phyloP scores from a whole-genome alignment of 2,113 vertebrate species.

The Brienomyrus brachyistius region DNA sequence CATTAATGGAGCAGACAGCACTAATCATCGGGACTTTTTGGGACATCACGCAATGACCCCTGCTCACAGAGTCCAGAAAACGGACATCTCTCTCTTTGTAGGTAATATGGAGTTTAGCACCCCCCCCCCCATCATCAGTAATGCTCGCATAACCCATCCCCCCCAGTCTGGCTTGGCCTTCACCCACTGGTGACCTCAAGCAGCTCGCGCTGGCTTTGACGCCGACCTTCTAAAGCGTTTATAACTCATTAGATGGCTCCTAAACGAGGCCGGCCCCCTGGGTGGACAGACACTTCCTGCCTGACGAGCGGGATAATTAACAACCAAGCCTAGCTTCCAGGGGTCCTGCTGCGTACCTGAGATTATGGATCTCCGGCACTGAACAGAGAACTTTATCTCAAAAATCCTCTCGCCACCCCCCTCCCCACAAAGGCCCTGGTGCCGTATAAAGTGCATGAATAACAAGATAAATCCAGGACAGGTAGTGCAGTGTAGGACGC shows the following conservation, averaged over 20 bases:
- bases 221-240: constrained; percentile 21
- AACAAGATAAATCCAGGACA: not conserved
- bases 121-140: not conserved
- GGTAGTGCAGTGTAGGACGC: not conserved
- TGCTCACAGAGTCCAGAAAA: not conserved
- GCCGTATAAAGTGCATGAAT: not conserved
- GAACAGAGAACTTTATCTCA: not conserved
- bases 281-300: constrained; percentile 9
- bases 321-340: not conserved
- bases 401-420: not conserved
- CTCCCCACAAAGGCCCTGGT: not conserved
- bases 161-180: not conserved
- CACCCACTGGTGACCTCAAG: not conserved
- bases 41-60: not conserved
- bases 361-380: not conserved
- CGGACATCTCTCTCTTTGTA: not conserved
- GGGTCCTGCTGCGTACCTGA: not conserved
- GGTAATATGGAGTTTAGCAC: not conserved
- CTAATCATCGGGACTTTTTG: not conserved
- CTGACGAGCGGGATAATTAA: constrained; percentile 16
- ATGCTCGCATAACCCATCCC: not conserved
- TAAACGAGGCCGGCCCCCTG: constrained; percentile 11
- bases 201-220: not conserved
- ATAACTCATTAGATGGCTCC: constrained; percentile 24
- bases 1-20: not conserved